Evolutionary conservation across 35 echinoderm and acorn worm species (phyloP).

Genomic region (Heliocidaris erythrogramma): DNA sequence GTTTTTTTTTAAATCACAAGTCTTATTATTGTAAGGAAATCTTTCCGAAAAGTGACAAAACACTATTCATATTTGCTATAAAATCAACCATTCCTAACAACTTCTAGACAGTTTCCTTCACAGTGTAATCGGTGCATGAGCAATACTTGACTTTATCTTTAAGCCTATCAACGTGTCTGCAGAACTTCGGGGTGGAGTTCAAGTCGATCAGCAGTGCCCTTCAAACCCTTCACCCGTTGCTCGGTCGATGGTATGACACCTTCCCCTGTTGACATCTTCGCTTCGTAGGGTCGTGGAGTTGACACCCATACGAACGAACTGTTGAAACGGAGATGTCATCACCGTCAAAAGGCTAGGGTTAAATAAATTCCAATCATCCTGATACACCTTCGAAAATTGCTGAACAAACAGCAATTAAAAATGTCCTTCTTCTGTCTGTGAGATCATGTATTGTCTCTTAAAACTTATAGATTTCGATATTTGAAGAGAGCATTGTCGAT

Average conservation of each 20-base stretch:
- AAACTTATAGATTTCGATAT: neutral
- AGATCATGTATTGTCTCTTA: neutral
- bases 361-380: conserved; percentile 41
- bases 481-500: neutral
- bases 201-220: neutral
- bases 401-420: conserved; percentile 33
- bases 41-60: too few relatives aligned
- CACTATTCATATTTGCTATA: too few relatives aligned
- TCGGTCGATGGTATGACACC: neutral
- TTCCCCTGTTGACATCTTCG: neutral
- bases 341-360: neutral
- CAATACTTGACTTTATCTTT: neutral
- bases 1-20: too few relatives aligned
- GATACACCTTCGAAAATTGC: conserved; percentile 29
- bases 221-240: neutral
- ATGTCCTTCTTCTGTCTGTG: neutral
- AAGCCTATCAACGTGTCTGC: neutral
- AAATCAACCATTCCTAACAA: too few relatives aligned
- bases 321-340: conserved; percentile 1
- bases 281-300: neutral
- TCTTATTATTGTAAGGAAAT: too few relatives aligned
- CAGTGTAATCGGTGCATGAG: too few relatives aligned
- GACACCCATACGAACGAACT: neutral
- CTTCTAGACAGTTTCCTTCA: too few relatives aligned
- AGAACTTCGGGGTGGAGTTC: neutral